These are phyloP conservation scores for Stomatorhinus ivindoensis DNA, from an alignment of 2,113 vertebrate genomes.

Conservation along the genomic window DNA sequence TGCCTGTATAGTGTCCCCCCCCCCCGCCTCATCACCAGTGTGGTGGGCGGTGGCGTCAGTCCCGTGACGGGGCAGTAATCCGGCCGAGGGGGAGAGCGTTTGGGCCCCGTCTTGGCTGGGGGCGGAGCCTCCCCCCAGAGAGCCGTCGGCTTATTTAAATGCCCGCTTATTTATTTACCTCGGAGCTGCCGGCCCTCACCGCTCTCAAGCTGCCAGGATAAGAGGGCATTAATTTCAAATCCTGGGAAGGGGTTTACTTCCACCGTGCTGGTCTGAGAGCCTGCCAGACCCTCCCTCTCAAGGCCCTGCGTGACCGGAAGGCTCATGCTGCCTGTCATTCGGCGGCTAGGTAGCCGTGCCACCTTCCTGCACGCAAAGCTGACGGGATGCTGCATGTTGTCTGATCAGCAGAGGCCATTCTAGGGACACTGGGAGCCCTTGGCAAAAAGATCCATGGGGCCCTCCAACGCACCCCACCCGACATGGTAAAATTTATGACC, in stretches of 20 bases:
- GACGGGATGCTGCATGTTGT: not conserved
- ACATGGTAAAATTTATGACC: too few relatives aligned
- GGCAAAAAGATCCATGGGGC: too few relatives aligned
- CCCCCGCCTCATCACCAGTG: too few relatives aligned
- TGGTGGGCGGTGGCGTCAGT: constrained; percentile 43
- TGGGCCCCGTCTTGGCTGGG: not conserved
- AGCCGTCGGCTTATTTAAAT: constrained; percentile 63
- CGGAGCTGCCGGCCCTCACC: not conserved
- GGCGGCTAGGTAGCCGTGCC: not conserved
- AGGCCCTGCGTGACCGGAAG: not conserved
- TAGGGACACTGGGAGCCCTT: too few relatives aligned
- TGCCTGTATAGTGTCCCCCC: too few relatives aligned
- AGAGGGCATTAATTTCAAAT: constrained; percentile 7
- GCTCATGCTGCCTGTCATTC: not conserved
- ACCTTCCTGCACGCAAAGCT: not conserved
- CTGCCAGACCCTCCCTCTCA: not conserved
- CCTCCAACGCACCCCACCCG: too few relatives aligned
- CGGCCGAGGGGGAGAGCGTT: not conserved
- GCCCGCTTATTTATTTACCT: constrained; percentile 46
- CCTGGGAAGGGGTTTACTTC: not conserved
- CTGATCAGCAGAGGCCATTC: not conserved
- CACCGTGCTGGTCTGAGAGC: not conserved
- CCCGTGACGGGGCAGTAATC: constrained; percentile 38
- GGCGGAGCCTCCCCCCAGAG: constrained; percentile 36
- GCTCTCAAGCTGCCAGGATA: not conserved